These are phyloP conservation scores for Euleptes europaea DNA, from an alignment of 2,113 vertebrate species.

Conservation along the genomic window DNA sequence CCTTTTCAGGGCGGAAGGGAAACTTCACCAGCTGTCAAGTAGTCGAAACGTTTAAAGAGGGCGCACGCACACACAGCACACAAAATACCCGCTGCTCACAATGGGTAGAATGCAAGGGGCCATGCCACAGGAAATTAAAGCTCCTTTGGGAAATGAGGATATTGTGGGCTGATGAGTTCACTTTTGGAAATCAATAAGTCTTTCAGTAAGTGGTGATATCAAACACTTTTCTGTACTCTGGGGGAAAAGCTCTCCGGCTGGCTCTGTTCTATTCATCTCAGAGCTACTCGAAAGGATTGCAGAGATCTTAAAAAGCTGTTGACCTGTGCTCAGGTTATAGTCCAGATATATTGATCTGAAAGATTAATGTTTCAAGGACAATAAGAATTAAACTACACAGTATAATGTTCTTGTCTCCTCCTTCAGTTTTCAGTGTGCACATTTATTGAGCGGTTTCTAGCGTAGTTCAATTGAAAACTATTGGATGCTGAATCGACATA, in stretches of 20 bases:
- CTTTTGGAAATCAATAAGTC: slow-evolving; percentile 56
- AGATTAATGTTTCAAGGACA: slow-evolving; percentile 27
- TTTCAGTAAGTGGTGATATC: slow-evolving; percentile 47
- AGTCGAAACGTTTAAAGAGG: slow-evolving; percentile 68
- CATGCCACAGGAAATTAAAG: slow-evolving; percentile 64
- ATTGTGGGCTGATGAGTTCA: slow-evolving; percentile 35
- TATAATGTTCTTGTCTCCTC: slow-evolving; percentile 49
- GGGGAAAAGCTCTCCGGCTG: not conserved
- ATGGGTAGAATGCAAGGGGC: slow-evolving; percentile 49
- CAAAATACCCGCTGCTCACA: slow-evolving; percentile 28
- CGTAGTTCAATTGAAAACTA: slow-evolving; percentile 45
- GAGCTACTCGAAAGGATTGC: not conserved
- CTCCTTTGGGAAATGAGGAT: slow-evolving; percentile 55
- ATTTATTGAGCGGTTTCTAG: slow-evolving; percentile 32
- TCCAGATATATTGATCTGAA: slow-evolving; percentile 24
- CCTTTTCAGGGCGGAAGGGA: slow-evolving; percentile 77
- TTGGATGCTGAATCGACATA: slow-evolving; percentile 41
- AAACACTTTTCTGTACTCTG: slow-evolving; percentile 33
- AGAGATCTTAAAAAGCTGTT: slow-evolving; percentile 32
- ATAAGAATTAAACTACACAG: slow-evolving; percentile 28
- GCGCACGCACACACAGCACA: not conserved
- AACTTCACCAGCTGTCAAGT: slow-evolving; percentile 80
- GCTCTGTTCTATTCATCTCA: slow-evolving; percentile 33
- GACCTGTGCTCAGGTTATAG: slow-evolving; percentile 45
- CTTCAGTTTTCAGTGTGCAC: slow-evolving; percentile 28